Percentiles rank a stretch among this genome's conserved stretches.
Conservation (phyloP, 1,140 invertebrate species). For the Drosophila teissieri region DNA sequence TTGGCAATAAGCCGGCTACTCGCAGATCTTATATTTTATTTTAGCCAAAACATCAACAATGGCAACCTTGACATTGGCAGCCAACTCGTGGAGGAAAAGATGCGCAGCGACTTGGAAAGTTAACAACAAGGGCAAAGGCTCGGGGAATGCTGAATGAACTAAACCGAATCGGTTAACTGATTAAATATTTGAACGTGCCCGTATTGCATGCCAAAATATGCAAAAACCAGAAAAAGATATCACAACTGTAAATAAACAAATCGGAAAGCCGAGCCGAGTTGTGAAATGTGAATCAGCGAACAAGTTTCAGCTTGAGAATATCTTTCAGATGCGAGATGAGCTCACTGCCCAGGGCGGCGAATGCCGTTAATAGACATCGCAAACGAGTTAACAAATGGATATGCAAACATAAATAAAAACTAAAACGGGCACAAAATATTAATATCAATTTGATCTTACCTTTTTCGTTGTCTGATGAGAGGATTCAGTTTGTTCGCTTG, state of each 20-base stretch:
- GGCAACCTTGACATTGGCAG: constrained; percentile 72
- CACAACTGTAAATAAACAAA: constrained; percentile 50
- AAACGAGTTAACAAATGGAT: constrained; percentile 52
- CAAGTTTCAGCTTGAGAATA: constrained; percentile 55
- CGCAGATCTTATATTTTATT: constrained; percentile 16
- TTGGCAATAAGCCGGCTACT: constrained; percentile 50
- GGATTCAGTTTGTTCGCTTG: constrained; percentile 21
- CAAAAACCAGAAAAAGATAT: constrained; percentile 39
- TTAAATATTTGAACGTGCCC: constrained; percentile 54
- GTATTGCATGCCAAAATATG: constrained; percentile 44
- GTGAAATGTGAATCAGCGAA: constrained; percentile 60
- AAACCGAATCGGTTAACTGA: constrained; percentile 41
- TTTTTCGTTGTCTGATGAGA: constrained; percentile 17
- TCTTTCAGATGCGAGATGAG: constrained; percentile 53
- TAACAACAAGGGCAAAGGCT: constrained; percentile 8
- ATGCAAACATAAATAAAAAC: constrained; percentile 37
- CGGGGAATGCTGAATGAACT: constrained; percentile 21
- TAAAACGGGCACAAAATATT: constrained; percentile 29
- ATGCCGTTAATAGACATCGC: constrained; percentile 67
- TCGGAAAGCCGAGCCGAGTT: constrained; percentile 41
- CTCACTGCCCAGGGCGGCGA: constrained; percentile 43
- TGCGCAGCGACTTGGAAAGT: constrained; percentile 66
- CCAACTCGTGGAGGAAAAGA: constrained; percentile 46
- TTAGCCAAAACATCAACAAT: constrained; percentile 14
- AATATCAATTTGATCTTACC: constrained; percentile 24